Base-by-base conservation (phyloP, 1,140 invertebrate species). In the Drosophila aff. region DNA sequence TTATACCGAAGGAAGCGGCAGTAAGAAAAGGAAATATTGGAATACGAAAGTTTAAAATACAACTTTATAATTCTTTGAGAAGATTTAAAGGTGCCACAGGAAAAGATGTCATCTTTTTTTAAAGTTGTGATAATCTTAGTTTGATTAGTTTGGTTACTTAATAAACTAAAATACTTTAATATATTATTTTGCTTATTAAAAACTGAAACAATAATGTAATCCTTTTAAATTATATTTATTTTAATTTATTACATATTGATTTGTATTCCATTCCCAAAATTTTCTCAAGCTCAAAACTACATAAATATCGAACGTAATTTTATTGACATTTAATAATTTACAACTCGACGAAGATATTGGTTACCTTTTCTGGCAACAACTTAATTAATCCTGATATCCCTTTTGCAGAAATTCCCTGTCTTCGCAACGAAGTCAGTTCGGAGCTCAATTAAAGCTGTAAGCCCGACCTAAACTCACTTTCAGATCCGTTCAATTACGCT, bases 401-500 rank as follows among this genome's bases (percentile, higher is more conserved):
- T 57, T 38, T 26, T 23, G 28, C 28, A 15, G 59, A 46, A 64
- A 38, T 47, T 31, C 23, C 21, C 52, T 63, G 9, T 62, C 38
- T 53, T 21, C 31, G 28, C 15, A 28, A 18, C 49, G 6, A 31
- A 52, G 50, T 44, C 61, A 63, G 66, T 43, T 62, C 58, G 13
- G 15, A 9, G 40, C 40, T 71, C 65, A 71, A 69, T 71, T 68
- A 68, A 71, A 68, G 67, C 67, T 40, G 64, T 43, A 47, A 71
- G 46, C 67, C 64, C 49, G 31, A 71, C 49, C 67, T 68, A 71
- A 71, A 71, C 62, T 71, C 65, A 55, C 67, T 71, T 71, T 71
- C 64, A 44, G 40, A 71, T 50, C 64, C 64, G 62, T 71, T 71
- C 67, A 71, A 71, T 71, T 71, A 71, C 67, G 67, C 67, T 71